These are phyloP conservation scores for Zaprionus davidi DNA, from an alignment of 1,140 invertebrate genomes.

Conservation along the genomic window DNA sequence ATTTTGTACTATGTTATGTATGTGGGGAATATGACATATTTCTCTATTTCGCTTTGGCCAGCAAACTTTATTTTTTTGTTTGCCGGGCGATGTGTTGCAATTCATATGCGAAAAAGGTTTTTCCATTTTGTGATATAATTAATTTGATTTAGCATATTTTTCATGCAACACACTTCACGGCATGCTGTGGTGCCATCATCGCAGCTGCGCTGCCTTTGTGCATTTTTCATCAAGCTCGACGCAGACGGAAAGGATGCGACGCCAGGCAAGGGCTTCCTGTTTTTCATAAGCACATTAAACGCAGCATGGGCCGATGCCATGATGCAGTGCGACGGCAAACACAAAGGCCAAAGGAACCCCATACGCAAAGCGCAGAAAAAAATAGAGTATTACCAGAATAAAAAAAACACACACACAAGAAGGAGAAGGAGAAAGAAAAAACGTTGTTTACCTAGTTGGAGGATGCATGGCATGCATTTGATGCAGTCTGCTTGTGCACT, in stretches of 20 bases:
- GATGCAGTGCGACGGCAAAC: constrained; percentile 35
- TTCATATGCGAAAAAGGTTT: constrained; percentile 24
- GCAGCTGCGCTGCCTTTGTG: constrained; percentile 37
- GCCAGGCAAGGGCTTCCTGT: constrained; percentile 37
- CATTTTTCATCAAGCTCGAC: constrained; percentile 39
- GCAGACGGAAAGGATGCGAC: constrained; percentile 11
- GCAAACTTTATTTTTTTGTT: constrained; percentile 35
- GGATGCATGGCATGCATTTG: constrained; percentile 51
- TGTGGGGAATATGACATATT: constrained; percentile 32
- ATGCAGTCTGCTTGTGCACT: constrained; percentile 32
- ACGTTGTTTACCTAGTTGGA: constrained; percentile 45
- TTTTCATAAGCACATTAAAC: constrained; percentile 58
- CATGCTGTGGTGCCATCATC: background rate
- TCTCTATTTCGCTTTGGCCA: constrained; percentile 16
- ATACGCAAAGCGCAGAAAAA: constrained; percentile 19
- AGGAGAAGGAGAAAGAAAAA: constrained; percentile 12
- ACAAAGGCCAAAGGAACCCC: constrained; percentile 40
- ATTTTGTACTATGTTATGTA: background rate
- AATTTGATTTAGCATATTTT: constrained; percentile 59
- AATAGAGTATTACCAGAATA: constrained; percentile 5
- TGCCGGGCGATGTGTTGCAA: constrained; percentile 16
- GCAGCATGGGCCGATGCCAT: constrained; percentile 42
- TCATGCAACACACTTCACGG: constrained; percentile 30
- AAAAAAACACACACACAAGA: background rate
- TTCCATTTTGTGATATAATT: constrained; percentile 57